These are phyloP conservation scores for Salpingus planirostris DNA, from an alignment of 2,888 invertebrate genomes.

Conservation along the genomic window DNA sequence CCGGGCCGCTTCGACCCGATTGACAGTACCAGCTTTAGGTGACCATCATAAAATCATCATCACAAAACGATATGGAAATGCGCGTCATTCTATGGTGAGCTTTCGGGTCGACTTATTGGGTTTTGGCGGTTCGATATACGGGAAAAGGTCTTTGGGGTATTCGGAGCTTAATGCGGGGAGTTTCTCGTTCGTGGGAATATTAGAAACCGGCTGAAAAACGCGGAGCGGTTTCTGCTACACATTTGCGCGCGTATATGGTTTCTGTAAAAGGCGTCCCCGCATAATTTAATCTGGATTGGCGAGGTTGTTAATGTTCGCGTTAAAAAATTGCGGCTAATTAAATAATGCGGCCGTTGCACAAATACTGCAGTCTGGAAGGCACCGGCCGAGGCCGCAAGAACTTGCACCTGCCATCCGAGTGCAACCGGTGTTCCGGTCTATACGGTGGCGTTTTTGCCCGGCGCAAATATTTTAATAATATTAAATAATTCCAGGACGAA, in stretches of 20 bases:
- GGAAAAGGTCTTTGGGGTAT: no score
- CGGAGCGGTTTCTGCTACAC: slow-evolving; percentile 26
- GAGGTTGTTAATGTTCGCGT: slow-evolving; percentile 34
- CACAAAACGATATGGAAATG: no score
- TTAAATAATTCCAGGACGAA: slow-evolving; percentile 38
- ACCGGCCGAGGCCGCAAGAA: slow-evolving; percentile 31
- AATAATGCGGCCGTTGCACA: slow-evolving; percentile 37
- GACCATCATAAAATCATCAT: no score
- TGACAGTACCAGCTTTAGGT: no score
- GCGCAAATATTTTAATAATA: slow-evolving; percentile 40
- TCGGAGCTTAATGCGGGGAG: no score
- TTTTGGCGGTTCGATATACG: no score
- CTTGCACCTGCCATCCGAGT: slow-evolving; percentile 34
- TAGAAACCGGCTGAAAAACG: slow-evolving; percentile 26
- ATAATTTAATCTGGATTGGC: slow-evolving; percentile 36
- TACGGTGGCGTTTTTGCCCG: slow-evolving; percentile 21
- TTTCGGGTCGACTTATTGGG: no score
- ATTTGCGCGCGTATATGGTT: slow-evolving; percentile 28
- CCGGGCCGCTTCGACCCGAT: no score
- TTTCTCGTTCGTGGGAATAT: slow-evolving; percentile 36
- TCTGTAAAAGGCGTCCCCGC: slow-evolving; percentile 32
- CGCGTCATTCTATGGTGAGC: no score
- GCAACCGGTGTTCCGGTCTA: slow-evolving; percentile 35
- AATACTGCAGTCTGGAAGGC: slow-evolving; percentile 35
- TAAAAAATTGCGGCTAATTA: slow-evolving; percentile 38